phyloP scores from a whole-genome alignment of 1,140 invertebrate species.

The Zaprionus capensis region DNA sequence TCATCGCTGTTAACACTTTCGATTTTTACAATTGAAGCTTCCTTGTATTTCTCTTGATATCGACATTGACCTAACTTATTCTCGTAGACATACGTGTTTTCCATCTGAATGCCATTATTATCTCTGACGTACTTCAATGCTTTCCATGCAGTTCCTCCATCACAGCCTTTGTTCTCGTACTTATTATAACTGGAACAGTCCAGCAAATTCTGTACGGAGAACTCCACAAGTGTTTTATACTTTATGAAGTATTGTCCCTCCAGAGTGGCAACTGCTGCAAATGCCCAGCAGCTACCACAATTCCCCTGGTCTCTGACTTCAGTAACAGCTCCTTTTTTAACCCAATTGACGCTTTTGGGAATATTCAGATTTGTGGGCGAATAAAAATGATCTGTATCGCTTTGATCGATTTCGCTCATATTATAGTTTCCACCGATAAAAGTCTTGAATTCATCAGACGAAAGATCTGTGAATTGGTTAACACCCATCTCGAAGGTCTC shows the following conservation, averaged over 20 bases:
- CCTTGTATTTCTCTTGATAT: neutral
- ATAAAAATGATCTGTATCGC: constrained; percentile 65
- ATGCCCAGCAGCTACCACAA: constrained; percentile 85
- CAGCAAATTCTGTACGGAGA: constrained; percentile 95
- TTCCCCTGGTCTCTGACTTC: constrained; percentile 84
- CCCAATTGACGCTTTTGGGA: constrained; percentile 93
- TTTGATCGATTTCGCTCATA: neutral
- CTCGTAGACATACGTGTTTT: constrained; percentile 89
- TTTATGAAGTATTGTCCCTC: constrained; percentile 89
- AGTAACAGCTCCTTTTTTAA: constrained; percentile 85
- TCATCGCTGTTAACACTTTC: constrained; percentile 89
- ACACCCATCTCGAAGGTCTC: constrained; percentile 88
- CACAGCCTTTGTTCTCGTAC: constrained; percentile 94
- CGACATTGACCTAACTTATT: constrained; percentile 83
- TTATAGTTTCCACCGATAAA: constrained; percentile 57
- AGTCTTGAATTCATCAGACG: constrained; percentile 89
- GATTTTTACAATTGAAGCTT: neutral
- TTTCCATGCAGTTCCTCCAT: constrained; percentile 87
- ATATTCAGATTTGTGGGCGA: constrained; percentile 87
- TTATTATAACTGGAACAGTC: constrained; percentile 89
- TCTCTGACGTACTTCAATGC: constrained; percentile 91
- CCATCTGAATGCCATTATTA: constrained; percentile 90
- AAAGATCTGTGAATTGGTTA: constrained; percentile 93
- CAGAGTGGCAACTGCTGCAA: constrained; percentile 87
- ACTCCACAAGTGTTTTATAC: constrained; percentile 88